Percentiles rank a stretch among this genome's conserved stretches.
phyloP scores from a whole-genome alignment of 1,140 invertebrate species.

The Melitaea cinxia region DNA sequence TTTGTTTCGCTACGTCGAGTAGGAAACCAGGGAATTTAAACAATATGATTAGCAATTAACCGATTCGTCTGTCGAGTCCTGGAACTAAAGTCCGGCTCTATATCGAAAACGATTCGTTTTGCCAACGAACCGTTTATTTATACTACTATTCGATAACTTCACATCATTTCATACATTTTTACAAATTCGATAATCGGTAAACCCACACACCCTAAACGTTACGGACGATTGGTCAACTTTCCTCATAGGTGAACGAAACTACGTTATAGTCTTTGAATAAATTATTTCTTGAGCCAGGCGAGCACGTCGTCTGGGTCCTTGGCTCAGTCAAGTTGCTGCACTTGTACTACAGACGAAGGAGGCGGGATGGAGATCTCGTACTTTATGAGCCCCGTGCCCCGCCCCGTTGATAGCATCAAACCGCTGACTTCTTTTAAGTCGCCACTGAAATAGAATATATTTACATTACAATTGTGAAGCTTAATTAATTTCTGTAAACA shows the following conservation, averaged over 20 bases:
- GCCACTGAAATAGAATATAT: slow-evolving; percentile 45
- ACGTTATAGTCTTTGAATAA: no score
- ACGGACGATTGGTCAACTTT: no score
- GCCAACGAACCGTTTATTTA: not conserved
- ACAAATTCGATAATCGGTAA: no score
- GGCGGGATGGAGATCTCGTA: slow-evolving; percentile 73
- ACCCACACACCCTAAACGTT: no score
- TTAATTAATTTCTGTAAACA: no score
- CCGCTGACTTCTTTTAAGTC: slow-evolving; percentile 72
- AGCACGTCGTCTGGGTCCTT: slow-evolving; percentile 41
- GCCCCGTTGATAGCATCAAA: slow-evolving; percentile 60
- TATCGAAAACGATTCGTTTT: no score
- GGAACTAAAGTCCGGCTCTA: no score
- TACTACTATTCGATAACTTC: no score
- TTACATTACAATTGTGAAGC: not conserved
- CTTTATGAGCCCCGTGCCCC: slow-evolving; percentile 66
- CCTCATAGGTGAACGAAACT: no score
- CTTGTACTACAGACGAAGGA: slow-evolving; percentile 63
- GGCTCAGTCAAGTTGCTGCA: slow-evolving; percentile 70
- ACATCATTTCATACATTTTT: no score
- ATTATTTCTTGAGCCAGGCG: slow-evolving; percentile 41
- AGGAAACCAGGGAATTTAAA: slow-evolving; percentile 8
- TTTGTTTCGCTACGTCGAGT: not conserved
- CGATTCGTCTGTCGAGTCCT: no score
- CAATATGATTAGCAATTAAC: no score